Percentiles rank a stretch among this genome's conserved stretches.
phyloP scores from a whole-genome alignment of 1,140 invertebrate genomes.

The Anastrepha obliqua region DNA sequence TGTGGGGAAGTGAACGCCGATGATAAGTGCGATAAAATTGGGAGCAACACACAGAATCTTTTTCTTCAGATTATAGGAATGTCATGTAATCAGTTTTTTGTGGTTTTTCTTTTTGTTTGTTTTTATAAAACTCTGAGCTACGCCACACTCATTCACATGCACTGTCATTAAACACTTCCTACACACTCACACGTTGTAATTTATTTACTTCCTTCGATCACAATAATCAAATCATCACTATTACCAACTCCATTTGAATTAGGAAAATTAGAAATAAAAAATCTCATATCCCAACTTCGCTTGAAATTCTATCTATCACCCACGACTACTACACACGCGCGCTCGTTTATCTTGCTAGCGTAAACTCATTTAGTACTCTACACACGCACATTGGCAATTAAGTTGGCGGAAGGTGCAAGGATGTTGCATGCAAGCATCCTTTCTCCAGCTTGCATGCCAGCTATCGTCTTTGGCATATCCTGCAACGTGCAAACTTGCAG shows the following conservation, averaged over 20 bases:
- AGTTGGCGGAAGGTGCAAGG: not conserved
- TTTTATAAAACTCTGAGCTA: not conserved
- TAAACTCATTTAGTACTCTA: constrained; percentile 21
- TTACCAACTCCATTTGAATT: not conserved
- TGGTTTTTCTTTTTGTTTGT: not conserved
- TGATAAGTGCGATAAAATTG: constrained; percentile 34
- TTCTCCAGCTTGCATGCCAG: not conserved
- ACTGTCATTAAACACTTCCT: not conserved
- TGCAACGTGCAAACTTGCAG: constrained; percentile 19
- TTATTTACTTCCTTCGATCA: constrained; percentile 11
- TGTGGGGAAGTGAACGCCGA: not conserved
- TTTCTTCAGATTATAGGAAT: not conserved
- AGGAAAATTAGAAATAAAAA: not conserved
- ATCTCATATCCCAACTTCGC: not conserved
- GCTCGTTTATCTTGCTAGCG: not conserved
- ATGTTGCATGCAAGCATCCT: not conserved
- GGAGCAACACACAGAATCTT: not conserved
- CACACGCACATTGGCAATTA: constrained; percentile 50
- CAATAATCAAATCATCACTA: constrained; percentile 45
- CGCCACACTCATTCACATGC: not conserved
- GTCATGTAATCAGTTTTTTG: not conserved
- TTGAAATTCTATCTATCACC: constrained; percentile 32
- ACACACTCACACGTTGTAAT: constrained; percentile 22
- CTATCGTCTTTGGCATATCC: not conserved
- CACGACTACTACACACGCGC: not conserved